Evolutionary conservation across 2,113 vertebrate species (phyloP), one percentile per base, ranked within the genome.

Genomic region (Microcebus griseorufus): DNA sequence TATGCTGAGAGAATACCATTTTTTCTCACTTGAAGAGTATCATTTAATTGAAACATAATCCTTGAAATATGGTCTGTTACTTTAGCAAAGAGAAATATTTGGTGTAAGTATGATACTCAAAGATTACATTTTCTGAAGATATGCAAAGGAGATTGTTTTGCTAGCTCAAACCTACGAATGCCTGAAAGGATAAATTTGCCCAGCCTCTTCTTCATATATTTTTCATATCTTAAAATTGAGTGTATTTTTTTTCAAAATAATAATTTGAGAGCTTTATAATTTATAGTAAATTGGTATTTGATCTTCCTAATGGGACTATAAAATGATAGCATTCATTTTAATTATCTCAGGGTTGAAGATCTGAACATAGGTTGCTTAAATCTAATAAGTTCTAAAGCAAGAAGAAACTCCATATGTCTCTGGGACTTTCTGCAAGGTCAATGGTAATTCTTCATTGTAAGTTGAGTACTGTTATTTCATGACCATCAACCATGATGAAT

Each of bases 121-220:
- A 86, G 45, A 83, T 78, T 95, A 42, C 25, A 51, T 96, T 88
- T 86, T 95, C 23, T 94, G 81, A 93, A 94, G 62, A 32, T 62
- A 8, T 75, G 51, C 58, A 82, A 67, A 95, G 79, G 55, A 79
- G 39, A 85, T 16, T 75, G 29, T 37, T 88, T 88, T 95, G 65
- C 39, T 93, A 80, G 20, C 84, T 97, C 25, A 92, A 42, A 94
- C 39, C 23, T 94, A 27, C 32, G 76, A 65, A 48, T 90, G 34
- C 45, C 58, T 70, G 53, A 62, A 82, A 79, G 42, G 73, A 86
- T 88, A 81, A 37, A 73, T 65, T 88, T 84, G 62, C n/a, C 23
- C n/a, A 91, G 14, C 34, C 23, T 76, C 29, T n/a, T 87, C 3
- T 9, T 8, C 83, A 4, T 82, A 16, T 80, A 39, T 69, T 93